These are phyloP conservation scores for Asbolus verrucosus DNA, from an alignment of 1,140 invertebrate genomes.

Conservation along the genomic window DNA sequence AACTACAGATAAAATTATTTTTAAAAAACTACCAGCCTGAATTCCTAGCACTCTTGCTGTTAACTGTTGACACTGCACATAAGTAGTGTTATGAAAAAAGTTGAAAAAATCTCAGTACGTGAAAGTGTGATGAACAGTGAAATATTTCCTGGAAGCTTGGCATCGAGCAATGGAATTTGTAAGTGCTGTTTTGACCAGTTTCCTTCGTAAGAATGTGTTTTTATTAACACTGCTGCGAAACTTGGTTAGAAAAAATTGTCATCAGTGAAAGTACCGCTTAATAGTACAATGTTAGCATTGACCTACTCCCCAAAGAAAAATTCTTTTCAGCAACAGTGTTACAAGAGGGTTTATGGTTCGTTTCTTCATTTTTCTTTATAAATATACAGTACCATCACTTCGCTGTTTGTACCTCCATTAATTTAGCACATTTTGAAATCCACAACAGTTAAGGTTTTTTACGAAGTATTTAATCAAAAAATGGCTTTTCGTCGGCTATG, in stretches of 20 bases:
- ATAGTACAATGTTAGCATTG: slow-evolving; percentile 23
- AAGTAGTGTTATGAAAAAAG: slow-evolving; percentile 1
- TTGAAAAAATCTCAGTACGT: neutral
- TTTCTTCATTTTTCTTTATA: no score
- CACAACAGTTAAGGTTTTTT: no score
- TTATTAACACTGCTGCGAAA: slow-evolving; percentile 14
- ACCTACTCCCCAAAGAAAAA: slow-evolving; percentile 27
- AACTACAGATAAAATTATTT: slow-evolving; percentile 6
- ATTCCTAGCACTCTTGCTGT: neutral
- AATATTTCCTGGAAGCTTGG: slow-evolving; percentile 9
- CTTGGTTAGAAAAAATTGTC: slow-evolving; percentile 11
- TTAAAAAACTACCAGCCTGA: neutral
- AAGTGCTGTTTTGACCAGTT: slow-evolving; percentile 13
- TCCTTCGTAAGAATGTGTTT: slow-evolving; percentile 5
- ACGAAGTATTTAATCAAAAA: no score
- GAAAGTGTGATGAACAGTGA: slow-evolving; percentile 20
- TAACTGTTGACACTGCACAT: neutral
- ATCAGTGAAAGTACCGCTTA: slow-evolving; percentile 20
- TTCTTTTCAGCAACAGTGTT: slow-evolving; percentile 8
- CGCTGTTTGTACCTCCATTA: no score
- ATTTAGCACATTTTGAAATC: no score
- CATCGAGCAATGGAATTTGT: slow-evolving; percentile 1
- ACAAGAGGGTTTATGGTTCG: no score
- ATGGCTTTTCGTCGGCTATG: no score
- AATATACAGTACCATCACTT: no score